phyloP scores from a whole-genome alignment of 2,113 vertebrate genomes.

The Vidua chalybeata region DNA sequence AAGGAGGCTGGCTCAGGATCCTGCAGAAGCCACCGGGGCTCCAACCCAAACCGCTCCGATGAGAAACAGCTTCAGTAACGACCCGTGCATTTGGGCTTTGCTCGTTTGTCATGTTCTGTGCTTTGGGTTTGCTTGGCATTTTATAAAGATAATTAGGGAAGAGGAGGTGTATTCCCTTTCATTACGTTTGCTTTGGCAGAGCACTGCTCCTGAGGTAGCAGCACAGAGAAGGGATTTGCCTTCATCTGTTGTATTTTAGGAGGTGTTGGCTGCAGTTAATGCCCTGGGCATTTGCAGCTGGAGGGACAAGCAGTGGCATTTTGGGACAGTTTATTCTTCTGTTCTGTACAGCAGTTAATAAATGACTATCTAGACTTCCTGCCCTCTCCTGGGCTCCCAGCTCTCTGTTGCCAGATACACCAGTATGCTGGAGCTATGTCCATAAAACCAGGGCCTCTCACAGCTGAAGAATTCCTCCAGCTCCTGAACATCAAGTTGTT shows the following conservation, averaged over 20 bases:
- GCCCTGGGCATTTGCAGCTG: neutral
- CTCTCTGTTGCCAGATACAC: neutral
- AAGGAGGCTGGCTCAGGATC: neutral
- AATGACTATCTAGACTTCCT: neutral
- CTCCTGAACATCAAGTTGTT: neutral
- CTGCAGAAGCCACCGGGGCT: accelerated
- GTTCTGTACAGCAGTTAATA: neutral
- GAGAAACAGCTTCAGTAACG: neutral
- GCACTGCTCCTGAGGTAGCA: neutral
- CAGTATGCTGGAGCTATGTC: neutral
- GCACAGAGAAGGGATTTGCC: neutral
- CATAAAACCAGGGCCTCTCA: neutral
- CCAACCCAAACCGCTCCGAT: accelerated
- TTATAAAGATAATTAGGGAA: neutral
- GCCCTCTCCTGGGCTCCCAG: neutral
- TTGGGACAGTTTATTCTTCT: neutral
- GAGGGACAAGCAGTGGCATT: neutral
- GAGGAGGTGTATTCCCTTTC: neutral
- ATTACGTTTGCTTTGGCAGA: neutral
- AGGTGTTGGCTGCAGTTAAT: neutral
- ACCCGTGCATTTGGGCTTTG: neutral
- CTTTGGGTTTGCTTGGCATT: neutral
- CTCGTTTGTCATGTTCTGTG: neutral
- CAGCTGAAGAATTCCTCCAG: neutral
- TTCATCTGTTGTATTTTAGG: neutral